phyloP scores from a whole-genome alignment of 2,888 invertebrate genomes.

The Tryphoninae sp. region DNA sequence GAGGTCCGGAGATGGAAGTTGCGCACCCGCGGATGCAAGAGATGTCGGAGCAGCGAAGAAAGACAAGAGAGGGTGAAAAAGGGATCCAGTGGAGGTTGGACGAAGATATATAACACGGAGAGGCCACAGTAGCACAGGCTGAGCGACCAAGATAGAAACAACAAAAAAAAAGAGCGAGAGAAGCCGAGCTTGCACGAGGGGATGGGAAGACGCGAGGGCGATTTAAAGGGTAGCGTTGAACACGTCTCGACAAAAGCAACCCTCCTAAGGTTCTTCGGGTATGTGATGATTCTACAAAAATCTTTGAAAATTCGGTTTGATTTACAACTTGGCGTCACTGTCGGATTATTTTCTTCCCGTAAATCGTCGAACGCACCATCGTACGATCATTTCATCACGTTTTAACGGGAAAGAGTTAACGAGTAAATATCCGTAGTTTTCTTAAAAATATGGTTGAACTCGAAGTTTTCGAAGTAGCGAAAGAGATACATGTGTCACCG shows the following conservation, averaged over 20 bases:
- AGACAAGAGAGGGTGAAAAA: conserved; percentile 61
- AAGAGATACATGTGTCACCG: background rate
- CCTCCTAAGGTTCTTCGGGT: conserved; percentile 77
- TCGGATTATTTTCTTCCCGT: background rate
- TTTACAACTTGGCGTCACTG: background rate
- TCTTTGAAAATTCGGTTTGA: background rate
- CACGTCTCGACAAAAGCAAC: conserved; percentile 75
- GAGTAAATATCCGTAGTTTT: no score
- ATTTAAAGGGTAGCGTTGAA: conserved; percentile 78
- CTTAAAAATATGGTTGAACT: background rate
- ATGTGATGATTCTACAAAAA: conserved; percentile 73
- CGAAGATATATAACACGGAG: conserved; percentile 67
- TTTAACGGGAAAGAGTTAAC: no score
- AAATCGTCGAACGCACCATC: background rate
- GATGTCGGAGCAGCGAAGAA: conserved; percentile 64
- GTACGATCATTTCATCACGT: background rate
- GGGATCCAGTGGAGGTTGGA: conserved; percentile 57
- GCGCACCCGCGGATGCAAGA: conserved; percentile 42
- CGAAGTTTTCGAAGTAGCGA: background rate
- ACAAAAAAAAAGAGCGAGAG: conserved; percentile 33
- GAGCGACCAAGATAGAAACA: conserved; percentile 54
- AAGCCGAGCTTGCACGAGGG: conserved; percentile 53
- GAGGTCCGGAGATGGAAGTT: conserved; percentile 32
- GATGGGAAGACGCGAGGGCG: conserved; percentile 64
- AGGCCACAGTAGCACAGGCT: conserved; percentile 57